A percentile compares a stretch with the other conserved stretches of the same genome.
phyloP scores from a whole-genome alignment of 2,888 invertebrate genomes.

The Malthinus flaveolus region DNA sequence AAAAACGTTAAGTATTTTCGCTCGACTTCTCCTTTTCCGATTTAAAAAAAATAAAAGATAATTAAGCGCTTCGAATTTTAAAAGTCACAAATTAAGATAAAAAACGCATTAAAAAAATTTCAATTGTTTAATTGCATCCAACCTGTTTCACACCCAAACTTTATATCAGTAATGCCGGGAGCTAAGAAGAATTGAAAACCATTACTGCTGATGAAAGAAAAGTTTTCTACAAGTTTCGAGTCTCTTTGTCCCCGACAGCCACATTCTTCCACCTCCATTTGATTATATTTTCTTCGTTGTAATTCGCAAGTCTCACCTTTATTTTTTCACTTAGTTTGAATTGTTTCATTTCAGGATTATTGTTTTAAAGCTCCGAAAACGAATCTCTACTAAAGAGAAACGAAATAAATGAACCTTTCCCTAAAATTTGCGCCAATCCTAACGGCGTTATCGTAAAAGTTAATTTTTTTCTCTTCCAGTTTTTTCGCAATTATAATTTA shows the following conservation, averaged over 20 bases:
- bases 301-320: constrained; percentile 45
- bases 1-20: constrained; percentile 3
- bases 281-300: constrained; percentile 40
- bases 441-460: neutral
- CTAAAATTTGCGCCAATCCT: constrained; percentile 16
- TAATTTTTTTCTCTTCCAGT: neutral
- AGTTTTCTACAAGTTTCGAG: constrained; percentile 53
- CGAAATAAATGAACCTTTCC: constrained; percentile 23
- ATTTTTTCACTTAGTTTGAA: constrained; percentile 45
- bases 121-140: constrained; percentile 29
- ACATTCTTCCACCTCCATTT: constrained; percentile 49
- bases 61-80: constrained; percentile 3
- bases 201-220: constrained; percentile 57
- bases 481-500: neutral
- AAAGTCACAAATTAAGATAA: no score
- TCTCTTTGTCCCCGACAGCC: constrained; percentile 52
- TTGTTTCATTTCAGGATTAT: constrained; percentile 45
- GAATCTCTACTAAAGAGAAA: constrained; percentile 34
- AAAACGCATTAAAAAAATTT: constrained; percentile 19
- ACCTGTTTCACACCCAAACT: constrained; percentile 30
- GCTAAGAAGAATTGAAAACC: constrained; percentile 53
- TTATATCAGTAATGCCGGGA: constrained; percentile 37
- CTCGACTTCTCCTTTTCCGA: neutral
- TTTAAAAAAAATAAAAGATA: constrained; percentile 2
- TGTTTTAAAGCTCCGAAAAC: constrained; percentile 39